These are phyloP conservation scores for Eupithecia dodoneata DNA, from an alignment of 2,888 invertebrate genomes.

Conservation along the genomic window DNA sequence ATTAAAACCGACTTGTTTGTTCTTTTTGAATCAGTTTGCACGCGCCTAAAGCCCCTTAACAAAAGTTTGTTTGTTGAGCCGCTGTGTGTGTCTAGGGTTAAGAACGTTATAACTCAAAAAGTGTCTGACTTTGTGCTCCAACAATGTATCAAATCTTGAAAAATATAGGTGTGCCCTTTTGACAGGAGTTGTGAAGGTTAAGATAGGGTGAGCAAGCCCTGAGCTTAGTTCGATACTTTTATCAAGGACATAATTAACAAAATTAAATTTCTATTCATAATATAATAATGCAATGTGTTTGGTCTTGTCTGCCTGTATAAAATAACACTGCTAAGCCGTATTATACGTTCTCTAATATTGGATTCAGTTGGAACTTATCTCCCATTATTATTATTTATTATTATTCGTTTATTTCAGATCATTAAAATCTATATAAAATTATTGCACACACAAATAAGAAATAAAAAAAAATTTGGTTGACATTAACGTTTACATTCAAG, in stretches of 20 bases:
- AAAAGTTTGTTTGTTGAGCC: slow-evolving; percentile 1
- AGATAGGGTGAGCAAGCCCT: neutral
- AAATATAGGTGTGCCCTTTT: neutral
- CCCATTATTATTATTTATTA: no score
- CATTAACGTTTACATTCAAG: no score
- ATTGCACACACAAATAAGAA: no score
- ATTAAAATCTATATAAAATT: no score
- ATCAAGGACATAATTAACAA: neutral
- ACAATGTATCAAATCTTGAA: slow-evolving; percentile 6
- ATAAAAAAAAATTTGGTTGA: no score
- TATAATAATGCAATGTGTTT: no score
- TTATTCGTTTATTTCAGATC: no score
- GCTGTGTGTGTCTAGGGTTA: neutral
- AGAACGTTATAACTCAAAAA: neutral
- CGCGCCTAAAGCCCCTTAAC: slow-evolving; percentile 32
- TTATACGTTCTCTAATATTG: no score
- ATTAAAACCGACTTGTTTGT: slow-evolving; percentile 40
- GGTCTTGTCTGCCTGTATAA: no score
- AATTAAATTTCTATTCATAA: no score
- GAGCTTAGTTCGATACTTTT: neutral
- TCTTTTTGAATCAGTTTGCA: slow-evolving; percentile 36
- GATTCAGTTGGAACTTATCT: no score
- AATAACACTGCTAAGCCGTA: no score
- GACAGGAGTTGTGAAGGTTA: neutral
- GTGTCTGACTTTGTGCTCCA: neutral